Evolutionary conservation across 2,797 vertebrate genomes (phyloP).

Genomic region (Hephaestus fuliginosus): DNA sequence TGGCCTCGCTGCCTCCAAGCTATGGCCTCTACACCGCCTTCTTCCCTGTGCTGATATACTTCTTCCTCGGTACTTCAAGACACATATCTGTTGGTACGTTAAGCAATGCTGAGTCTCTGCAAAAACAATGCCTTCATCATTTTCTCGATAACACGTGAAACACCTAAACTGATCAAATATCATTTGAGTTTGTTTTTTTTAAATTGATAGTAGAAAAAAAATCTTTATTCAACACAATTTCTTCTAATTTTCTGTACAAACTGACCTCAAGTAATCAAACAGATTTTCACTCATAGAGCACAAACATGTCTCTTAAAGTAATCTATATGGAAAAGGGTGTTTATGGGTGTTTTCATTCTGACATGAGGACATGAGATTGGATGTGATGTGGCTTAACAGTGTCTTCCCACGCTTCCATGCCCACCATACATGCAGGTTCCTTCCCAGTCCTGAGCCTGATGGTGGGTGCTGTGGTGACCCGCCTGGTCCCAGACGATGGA

Average conservation of each 20-base stretch:
- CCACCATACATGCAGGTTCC: conserved; percentile 82
- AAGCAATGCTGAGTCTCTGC: not conserved
- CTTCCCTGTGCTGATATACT: conserved; percentile 91
- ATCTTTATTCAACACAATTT: too few species aligned
- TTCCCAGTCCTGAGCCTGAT: conserved; percentile 94
- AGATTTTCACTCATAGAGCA: not conserved
- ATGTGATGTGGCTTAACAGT: not conserved
- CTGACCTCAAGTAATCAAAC: too few species aligned
- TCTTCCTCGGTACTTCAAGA: conserved; percentile 94
- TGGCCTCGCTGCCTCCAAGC: conserved; percentile 88
- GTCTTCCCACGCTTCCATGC: not conserved
- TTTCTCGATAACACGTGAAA: not conserved
- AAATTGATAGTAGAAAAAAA: too few species aligned
- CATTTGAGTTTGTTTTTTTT: too few species aligned
- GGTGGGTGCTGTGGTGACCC: conserved; percentile 88
- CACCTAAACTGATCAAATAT: too few species aligned
- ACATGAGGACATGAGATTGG: not conserved
- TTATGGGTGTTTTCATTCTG: conserved; percentile 4
- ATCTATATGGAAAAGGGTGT: not conserved
- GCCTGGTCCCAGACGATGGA: conserved; percentile 76
- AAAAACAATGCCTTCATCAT: not conserved
- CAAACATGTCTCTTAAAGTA: not conserved
- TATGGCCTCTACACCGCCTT: conserved; percentile 94
- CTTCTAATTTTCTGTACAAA: too few species aligned
- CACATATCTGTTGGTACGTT: conserved; percentile 94